A percentile compares a stretch with the other conserved stretches of the same genome.
Evolutionary conservation across 2,113 vertebrate genomes (phyloP).

Genomic region (Chiloscyllium plagiosum): DNA sequence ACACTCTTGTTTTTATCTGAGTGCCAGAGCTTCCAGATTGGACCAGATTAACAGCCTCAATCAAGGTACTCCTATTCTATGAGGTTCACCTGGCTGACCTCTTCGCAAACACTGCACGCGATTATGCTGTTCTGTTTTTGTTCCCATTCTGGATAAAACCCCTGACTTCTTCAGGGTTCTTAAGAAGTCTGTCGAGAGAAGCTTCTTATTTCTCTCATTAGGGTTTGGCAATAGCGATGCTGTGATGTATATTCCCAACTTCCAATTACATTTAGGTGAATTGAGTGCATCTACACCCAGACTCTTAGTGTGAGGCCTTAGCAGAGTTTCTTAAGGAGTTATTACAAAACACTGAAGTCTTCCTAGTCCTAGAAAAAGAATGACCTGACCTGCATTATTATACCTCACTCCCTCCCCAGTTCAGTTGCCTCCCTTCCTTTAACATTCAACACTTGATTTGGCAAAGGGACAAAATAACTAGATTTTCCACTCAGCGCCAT

Average conservation of each 20-base stretch:
- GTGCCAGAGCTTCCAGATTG: too few relatives aligned
- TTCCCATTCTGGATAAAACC: not conserved
- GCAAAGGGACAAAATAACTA: not conserved
- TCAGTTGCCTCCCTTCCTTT: not conserved
- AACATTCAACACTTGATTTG: not conserved
- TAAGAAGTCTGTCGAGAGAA: not conserved
- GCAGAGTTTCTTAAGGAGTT: not conserved
- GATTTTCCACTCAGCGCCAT: not conserved
- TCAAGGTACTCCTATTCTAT: too few relatives aligned
- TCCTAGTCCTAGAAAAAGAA: not conserved
- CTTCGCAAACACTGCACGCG: too few relatives aligned
- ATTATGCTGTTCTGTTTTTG: not conserved
- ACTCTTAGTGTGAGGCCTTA: not conserved
- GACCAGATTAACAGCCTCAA: too few relatives aligned
- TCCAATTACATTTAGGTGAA: not conserved
- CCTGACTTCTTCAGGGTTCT: not conserved
- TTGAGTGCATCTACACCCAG: not conserved
- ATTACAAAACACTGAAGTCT: not conserved
- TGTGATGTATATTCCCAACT: not conserved
- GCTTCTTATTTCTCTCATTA: not conserved
- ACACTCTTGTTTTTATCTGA: too few relatives aligned
- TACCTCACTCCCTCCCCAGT: not conserved
- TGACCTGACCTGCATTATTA: not conserved
- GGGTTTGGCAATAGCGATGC: not conserved
- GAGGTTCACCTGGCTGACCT: too few relatives aligned